These are phyloP conservation scores for Hippasteria phrygiana DNA, from an alignment of 53 echinoderm and acorn worm genomes.

Conservation along the genomic window DNA sequence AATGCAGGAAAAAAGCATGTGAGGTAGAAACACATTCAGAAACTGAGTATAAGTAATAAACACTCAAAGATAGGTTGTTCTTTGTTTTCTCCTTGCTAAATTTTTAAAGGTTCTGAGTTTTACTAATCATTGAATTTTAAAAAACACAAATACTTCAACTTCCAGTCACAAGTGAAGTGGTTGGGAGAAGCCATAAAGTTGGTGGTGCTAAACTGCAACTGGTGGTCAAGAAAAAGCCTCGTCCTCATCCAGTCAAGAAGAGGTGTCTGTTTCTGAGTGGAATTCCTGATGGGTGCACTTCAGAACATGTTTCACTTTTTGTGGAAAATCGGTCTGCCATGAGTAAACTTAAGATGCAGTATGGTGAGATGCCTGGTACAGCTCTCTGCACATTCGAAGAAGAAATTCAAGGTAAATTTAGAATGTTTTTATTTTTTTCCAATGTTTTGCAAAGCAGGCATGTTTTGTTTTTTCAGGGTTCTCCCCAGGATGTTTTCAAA, in stretches of 20 bases:
- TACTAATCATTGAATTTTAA: neutral
- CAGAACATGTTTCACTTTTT: slow-evolving; percentile 39
- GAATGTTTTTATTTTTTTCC: neutral
- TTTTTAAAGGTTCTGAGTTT: neutral
- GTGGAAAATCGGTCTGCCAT: slow-evolving; percentile 25
- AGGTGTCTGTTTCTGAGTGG: slow-evolving; percentile 47
- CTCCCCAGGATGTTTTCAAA: too few relatives aligned
- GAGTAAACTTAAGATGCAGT: slow-evolving; percentile 40
- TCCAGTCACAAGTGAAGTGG: neutral
- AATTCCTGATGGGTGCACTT: slow-evolving; percentile 58
- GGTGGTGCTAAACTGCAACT: neutral
- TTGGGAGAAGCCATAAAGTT: neutral
- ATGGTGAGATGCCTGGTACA: slow-evolving; percentile 62
- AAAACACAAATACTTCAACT: neutral
- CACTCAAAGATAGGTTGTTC: neutral
- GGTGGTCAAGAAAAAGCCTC: slow-evolving; percentile 18
- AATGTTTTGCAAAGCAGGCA: too few relatives aligned
- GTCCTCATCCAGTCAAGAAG: slow-evolving; percentile 30
- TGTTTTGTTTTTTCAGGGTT: too few relatives aligned
- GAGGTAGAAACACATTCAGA: neutral
- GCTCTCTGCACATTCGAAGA: slow-evolving; percentile 37
- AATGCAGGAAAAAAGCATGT: too few relatives aligned
- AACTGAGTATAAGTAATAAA: too few relatives aligned
- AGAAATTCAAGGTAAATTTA: slow-evolving; percentile 39
- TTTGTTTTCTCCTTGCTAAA: neutral